Base-by-base conservation (phyloP, 2,888 invertebrate species). In the Aleiodes testaceus region DNA sequence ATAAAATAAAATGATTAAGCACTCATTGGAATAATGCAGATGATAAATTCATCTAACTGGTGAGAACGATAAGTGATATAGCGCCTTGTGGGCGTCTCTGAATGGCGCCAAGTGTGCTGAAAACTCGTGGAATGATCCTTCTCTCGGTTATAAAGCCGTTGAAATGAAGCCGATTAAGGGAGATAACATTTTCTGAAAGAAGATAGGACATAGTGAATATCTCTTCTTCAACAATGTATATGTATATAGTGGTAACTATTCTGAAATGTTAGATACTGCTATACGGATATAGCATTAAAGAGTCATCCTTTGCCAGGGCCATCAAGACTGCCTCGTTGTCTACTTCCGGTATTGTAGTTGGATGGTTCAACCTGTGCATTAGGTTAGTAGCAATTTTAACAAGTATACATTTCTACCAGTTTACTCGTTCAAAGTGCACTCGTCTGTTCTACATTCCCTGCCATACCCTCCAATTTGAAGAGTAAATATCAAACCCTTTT, bases 81-180 rank as follows among this genome's bases (percentile, higher is more conserved):
- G 36, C 36, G 36, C 2, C 36, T 36, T 36, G 36, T 36, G 36
- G 36, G 36, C 36, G 36, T 11, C 36, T 11, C 7, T 7, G 36
- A 36, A 36, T 36, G 36, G 36, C 36, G 36, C 36, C 36, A 36
- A 36, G 36, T 36, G 36, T 36, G 36, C 9, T 36, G 36, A 36
- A 36, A 36, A 36, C 36, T 36, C 36, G 36, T 3, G 36, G 36
- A 36, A 36, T 36, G 36, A 36, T 36, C 36, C 36, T 36, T 36
- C 36, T 36, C 11, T 6, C 9, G 36, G 36, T 36, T 36, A 36
- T 36, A 36, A 36, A 36, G 36, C 36, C 36, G 36, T 52, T 52
- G 16, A 30, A 26, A 55, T 55, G 36, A 55, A 55, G 55, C 55
- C 55, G 30, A 55, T 55, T 55, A 55, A 55, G 55, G 52, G 52